A percentile compares a stretch with the other conserved stretches of the same genome.
phyloP scores from a whole-genome alignment of 2,888 invertebrate species.

The Cephalotes varians region DNA sequence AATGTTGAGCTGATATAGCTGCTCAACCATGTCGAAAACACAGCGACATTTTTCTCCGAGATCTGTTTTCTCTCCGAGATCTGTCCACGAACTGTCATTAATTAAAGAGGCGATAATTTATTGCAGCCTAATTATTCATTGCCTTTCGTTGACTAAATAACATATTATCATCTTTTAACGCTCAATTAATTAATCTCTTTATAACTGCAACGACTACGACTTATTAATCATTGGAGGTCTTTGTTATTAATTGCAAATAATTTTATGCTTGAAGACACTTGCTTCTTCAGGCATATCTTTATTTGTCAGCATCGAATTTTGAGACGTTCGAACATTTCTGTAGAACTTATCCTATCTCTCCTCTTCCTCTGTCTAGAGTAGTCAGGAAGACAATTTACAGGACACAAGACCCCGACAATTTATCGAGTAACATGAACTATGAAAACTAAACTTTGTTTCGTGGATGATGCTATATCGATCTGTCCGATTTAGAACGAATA shows the following conservation, averaged over 20 bases:
- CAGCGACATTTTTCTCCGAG: not conserved
- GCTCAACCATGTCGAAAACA: not conserved
- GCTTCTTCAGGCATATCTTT: not conserved
- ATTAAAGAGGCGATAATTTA: constrained; percentile 32
- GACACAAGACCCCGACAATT: constrained; percentile 3
- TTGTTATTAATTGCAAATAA: not conserved
- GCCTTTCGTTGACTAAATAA: constrained; percentile 6
- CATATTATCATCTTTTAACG: not conserved
- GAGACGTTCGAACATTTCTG: not conserved
- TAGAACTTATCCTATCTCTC: not conserved
- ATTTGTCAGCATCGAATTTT: not conserved
- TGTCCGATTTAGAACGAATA: constrained; percentile 25
- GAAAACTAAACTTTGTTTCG: constrained; percentile 45
- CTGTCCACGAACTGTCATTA: not conserved
- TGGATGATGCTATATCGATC: constrained; percentile 38
- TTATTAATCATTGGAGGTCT: constrained; percentile 21
- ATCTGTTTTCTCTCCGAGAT: not conserved
- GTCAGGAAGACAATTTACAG: constrained; percentile 7
- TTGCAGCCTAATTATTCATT: constrained; percentile 11
- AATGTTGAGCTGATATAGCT: not conserved
- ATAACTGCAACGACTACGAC: not conserved
- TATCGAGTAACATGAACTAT: constrained; percentile 7
- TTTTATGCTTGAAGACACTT: not conserved
- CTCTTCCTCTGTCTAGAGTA: not conserved
- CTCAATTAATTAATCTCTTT: constrained; percentile 40